Evolutionary conservation across 1,140 invertebrate species (phyloP), one percentile per base, ranked within the genome.

Genomic region (Sitophilus oryzae): DNA sequence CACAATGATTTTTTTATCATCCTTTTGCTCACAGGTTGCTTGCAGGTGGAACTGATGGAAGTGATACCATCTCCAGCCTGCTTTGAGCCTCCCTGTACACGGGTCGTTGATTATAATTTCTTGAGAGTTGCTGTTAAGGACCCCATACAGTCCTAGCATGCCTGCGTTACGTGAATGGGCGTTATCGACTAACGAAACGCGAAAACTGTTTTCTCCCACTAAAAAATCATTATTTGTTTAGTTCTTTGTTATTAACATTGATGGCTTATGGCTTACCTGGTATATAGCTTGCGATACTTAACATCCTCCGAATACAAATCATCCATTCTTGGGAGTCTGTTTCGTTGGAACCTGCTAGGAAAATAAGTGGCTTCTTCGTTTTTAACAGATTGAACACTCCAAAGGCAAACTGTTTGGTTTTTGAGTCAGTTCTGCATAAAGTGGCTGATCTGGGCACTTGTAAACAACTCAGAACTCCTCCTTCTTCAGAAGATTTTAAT

Each of bases 291-390:
- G 49, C 66, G 47, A 64, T 71, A 42, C 65, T 73, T 5, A 81
- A 65, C 42, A 79, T 50, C 23, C 73, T 69, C 52, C 79, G 66
- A 2, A 81, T 69, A 30, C 68, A 73, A 1, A 69, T 60, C 71
- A 81, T 80, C 77, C 77, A 81, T 37, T 71, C 66, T 53, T 81
- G 79, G 2, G 73, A 71, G 41, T 80, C 76, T 9, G 71, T 76
- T 61, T 80, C 79, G 0, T 73, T 77, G 19, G 57, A 68, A 2
- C 74, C 75, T 9, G 74, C 72, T 22, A 80, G 56, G 54, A 77
- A 79, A 2, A 81, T 48, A 1, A 77, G 53, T 0, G 78, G 74
- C 45, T 78, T 77, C n/a, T 74, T 71, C 15, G 42, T 59, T 46
- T 69, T 74, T 1, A 66, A 61, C 11, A 64, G 61, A 15, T 66